Evolutionary conservation across 2,888 invertebrate genomes (phyloP).

Genomic region (Tillus elongatus): DNA sequence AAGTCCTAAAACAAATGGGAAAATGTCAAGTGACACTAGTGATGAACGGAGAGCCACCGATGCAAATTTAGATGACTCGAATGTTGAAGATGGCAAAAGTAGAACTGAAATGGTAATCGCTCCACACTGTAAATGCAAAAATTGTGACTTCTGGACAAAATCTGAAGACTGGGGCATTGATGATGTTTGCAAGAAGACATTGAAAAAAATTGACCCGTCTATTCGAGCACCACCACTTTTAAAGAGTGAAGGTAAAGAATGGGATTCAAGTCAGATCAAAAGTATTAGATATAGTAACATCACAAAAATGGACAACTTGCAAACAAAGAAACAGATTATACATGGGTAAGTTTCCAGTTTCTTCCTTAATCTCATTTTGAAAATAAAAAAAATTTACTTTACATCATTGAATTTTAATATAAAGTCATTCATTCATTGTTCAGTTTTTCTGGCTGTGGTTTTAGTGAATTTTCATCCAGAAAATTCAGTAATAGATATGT

Average conservation of each 20-base stretch:
- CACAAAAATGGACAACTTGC: background rate
- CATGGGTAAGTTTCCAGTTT: slow-evolving; percentile 1
- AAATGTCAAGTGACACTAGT: too few species aligned
- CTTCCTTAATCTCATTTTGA: too few species aligned
- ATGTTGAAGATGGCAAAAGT: too few species aligned
- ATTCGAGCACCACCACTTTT: background rate
- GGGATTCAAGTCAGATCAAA: background rate
- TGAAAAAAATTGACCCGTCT: background rate
- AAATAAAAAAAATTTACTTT: too few species aligned
- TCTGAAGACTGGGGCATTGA: background rate
- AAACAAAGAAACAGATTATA: background rate
- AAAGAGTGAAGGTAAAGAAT: background rate
- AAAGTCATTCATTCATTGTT: too few species aligned
- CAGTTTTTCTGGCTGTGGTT: too few species aligned
- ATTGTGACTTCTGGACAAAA: background rate
- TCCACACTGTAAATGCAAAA: background rate
- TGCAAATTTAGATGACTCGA: too few species aligned
- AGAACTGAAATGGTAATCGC: background rate
- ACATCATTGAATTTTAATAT: too few species aligned
- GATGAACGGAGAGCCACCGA: too few species aligned
- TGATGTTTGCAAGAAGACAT: background rate
- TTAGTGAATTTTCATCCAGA: too few species aligned
- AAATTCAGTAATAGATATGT: too few species aligned
- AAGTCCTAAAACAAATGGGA: too few species aligned
- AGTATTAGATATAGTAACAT: slow-evolving; percentile 1